Evolutionary conservation across 1,140 invertebrate genomes (phyloP).

Genomic region (Lithobius niger): DNA sequence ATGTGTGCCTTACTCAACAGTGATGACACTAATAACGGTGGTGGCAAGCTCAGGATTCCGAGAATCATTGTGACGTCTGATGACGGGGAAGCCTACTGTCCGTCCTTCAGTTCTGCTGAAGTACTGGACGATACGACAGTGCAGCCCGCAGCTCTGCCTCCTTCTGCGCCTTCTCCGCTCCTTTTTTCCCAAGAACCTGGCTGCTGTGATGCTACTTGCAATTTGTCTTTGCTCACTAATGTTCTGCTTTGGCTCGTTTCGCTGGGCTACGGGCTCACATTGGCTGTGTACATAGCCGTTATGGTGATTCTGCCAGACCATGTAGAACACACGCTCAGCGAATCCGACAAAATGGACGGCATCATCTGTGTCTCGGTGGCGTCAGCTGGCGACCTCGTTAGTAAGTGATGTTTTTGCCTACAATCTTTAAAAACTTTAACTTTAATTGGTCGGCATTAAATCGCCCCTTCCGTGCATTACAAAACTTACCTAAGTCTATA

Average conservation of each 20-base stretch:
- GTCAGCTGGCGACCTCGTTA: not conserved
- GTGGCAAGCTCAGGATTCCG: not conserved
- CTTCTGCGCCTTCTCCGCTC: not conserved
- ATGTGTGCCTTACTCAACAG: not conserved
- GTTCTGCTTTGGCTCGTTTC: not conserved
- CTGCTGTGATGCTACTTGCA: no score
- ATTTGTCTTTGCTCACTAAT: not conserved
- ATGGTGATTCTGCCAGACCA: not conserved
- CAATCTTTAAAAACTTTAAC: no score
- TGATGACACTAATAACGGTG: not conserved
- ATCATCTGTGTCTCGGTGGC: not conserved
- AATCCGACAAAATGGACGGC: not conserved
- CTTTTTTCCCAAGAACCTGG: not conserved
- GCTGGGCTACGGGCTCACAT: not conserved
- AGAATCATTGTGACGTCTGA: conserved; percentile 1
- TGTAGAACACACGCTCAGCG: not conserved
- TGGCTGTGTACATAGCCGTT: not conserved
- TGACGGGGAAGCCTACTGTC: not conserved
- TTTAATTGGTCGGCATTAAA: no score
- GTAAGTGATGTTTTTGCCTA: no score
- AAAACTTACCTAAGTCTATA: no score
- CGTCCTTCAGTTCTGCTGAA: not conserved
- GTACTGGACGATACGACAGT: not conserved
- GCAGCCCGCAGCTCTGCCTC: not conserved
- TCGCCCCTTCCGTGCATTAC: no score